Evolutionary conservation across 2,797 vertebrate species (phyloP).

Genomic region (Limosa lapponica): DNA sequence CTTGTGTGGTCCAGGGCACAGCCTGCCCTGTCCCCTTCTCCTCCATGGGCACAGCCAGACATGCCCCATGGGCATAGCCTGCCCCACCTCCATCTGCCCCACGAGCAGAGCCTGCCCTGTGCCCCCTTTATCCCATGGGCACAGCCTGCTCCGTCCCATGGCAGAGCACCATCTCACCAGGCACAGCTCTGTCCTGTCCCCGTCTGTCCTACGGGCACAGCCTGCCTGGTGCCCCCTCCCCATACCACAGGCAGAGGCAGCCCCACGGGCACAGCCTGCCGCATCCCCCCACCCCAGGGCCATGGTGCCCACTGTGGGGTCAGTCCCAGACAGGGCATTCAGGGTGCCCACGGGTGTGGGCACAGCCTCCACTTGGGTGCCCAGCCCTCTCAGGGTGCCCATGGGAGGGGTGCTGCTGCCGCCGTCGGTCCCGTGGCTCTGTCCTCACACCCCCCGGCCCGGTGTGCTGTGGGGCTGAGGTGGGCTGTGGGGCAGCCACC

Average conservation of each 20-base stretch:
- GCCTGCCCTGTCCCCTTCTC: neutral
- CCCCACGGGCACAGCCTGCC: neutral
- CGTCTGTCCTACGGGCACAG: neutral
- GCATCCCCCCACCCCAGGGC: neutral
- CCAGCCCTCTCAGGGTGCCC: neutral
- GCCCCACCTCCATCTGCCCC: neutral
- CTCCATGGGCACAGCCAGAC: neutral
- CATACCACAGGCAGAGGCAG: fast-evolving
- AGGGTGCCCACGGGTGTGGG: neutral
- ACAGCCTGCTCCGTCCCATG: neutral
- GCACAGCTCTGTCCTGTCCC: neutral
- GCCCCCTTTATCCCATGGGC: neutral
- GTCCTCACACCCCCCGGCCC: neutral
- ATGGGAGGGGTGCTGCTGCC: fast-evolving
- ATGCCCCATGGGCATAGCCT: neutral
- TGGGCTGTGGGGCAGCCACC: slow-evolving; percentile 25
- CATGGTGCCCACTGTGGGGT: neutral
- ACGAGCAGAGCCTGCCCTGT: neutral
- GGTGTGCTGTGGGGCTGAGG: slow-evolving; percentile 61
- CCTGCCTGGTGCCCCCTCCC: neutral
- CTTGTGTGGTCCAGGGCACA: neutral
- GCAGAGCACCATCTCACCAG: neutral
- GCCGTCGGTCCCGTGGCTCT: neutral
- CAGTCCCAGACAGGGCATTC: neutral
- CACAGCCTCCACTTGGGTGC: neutral